phyloP scores from a whole-genome alignment of 2,797 vertebrate species.

The Alectoris magna region DNA sequence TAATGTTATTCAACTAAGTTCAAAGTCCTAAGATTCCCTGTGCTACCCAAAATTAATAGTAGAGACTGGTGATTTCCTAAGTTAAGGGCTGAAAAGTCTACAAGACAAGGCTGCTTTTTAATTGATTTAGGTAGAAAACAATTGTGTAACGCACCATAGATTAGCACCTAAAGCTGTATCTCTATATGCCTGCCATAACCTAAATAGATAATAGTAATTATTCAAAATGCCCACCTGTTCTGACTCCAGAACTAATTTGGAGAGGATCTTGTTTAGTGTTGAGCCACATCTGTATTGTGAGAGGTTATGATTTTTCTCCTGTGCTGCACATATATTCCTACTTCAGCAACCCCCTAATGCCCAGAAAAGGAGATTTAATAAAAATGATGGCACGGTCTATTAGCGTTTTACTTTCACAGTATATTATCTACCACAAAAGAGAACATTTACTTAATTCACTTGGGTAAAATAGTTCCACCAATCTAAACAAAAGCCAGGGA shows the following conservation, averaged over 20 bases:
- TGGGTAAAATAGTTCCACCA: not conserved
- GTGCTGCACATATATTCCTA: not conserved
- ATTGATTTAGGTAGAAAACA: not conserved
- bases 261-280: not conserved
- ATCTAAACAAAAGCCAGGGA: not conserved
- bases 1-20: not conserved
- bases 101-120: not conserved
- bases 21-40: not conserved
- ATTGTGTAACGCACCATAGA: not conserved
- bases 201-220: not conserved
- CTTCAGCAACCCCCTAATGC: not conserved
- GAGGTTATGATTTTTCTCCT: not conserved
- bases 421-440: slow-evolving; percentile 4
- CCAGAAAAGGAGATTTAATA: not conserved
- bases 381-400: not conserved
- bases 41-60: not conserved
- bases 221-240: not conserved
- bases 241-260: not conserved
- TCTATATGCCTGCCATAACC: not conserved
- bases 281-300: not conserved
- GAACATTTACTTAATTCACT: slow-evolving; percentile 8
- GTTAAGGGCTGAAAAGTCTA: not conserved
- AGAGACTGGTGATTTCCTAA: not conserved
- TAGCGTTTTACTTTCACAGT: slow-evolving; percentile 1
- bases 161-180: not conserved